phyloP scores from a whole-genome alignment of 2,113 vertebrate species.

The Gallinago undulata region DNA sequence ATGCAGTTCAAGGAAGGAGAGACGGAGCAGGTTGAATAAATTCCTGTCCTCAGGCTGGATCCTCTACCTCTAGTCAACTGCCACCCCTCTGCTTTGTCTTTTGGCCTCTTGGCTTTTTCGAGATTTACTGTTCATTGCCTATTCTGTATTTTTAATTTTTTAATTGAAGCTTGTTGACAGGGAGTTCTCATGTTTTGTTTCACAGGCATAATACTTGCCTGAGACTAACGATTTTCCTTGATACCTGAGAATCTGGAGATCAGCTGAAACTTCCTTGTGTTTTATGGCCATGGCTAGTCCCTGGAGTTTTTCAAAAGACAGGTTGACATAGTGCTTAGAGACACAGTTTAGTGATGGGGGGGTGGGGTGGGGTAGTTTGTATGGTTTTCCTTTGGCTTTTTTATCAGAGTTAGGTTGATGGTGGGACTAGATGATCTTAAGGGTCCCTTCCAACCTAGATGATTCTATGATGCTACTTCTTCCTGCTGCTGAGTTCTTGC shows the following conservation, averaged over 20 bases:
- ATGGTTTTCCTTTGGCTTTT: too few relatives aligned
- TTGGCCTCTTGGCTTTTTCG: background rate
- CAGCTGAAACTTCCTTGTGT: background rate
- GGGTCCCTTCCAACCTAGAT: too few relatives aligned
- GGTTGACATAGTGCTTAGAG: too few relatives aligned
- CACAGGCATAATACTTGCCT: background rate
- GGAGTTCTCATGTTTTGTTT: background rate
- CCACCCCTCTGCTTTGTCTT: background rate
- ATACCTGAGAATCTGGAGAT: background rate
- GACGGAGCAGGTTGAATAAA: background rate
- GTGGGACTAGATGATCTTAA: too few relatives aligned
- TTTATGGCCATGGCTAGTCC: background rate
- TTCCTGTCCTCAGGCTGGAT: fast-evolving
- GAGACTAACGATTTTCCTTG: background rate
- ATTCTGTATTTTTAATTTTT: background rate
- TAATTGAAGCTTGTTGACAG: background rate
- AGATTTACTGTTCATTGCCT: background rate
- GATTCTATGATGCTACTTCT: background rate
- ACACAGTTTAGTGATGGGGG: too few relatives aligned
- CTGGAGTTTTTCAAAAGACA: too few relatives aligned
- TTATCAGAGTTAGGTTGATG: too few relatives aligned
- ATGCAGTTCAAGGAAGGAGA: background rate
- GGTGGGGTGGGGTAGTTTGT: too few relatives aligned
- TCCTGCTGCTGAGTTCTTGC: background rate
- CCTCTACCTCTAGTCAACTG: background rate